Evolutionary conservation across 2,888 invertebrate genomes (phyloP).

Genomic region (Notodonta ziczac): DNA sequence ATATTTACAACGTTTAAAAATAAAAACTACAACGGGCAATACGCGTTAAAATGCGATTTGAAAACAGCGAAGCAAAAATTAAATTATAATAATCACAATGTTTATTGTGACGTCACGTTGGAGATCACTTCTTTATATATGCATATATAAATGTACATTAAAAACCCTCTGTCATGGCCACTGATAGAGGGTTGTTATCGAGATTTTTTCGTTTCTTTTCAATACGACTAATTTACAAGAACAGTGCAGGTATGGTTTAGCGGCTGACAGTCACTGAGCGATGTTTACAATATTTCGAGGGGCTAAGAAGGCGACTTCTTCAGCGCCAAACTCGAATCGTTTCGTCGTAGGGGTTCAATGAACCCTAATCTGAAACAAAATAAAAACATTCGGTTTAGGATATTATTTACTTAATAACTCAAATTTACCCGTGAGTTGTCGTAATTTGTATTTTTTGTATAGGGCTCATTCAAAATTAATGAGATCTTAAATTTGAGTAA

Average conservation of each 20-base stretch:
- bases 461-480: no score
- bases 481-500: no score
- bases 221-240: constrained; percentile 72
- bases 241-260: constrained; percentile 71
- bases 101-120: constrained; percentile 81
- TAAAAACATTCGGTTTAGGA: no score
- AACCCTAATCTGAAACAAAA: constrained; percentile 78
- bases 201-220: constrained; percentile 59
- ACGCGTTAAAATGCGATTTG: constrained; percentile 69
- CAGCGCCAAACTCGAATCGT: constrained; percentile 77
- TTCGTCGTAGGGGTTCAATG: constrained; percentile 69
- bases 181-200: constrained; percentile 75
- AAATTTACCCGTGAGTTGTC: background rate
- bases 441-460: no score
- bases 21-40: constrained; percentile 63
- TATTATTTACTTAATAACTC: no score
- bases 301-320: constrained; percentile 54
- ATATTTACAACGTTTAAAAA: constrained; percentile 55
- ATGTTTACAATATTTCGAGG: constrained; percentile 70
- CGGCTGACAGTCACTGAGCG: constrained; percentile 79
- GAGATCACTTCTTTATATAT: constrained; percentile 82
- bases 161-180: constrained; percentile 77
- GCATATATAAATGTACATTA: constrained; percentile 75
- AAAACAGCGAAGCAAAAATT: constrained; percentile 62
- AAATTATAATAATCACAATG: constrained; percentile 68